Evolutionary conservation across 1,140 invertebrate genomes (phyloP).

Genomic region (Drosophila parvula): DNA sequence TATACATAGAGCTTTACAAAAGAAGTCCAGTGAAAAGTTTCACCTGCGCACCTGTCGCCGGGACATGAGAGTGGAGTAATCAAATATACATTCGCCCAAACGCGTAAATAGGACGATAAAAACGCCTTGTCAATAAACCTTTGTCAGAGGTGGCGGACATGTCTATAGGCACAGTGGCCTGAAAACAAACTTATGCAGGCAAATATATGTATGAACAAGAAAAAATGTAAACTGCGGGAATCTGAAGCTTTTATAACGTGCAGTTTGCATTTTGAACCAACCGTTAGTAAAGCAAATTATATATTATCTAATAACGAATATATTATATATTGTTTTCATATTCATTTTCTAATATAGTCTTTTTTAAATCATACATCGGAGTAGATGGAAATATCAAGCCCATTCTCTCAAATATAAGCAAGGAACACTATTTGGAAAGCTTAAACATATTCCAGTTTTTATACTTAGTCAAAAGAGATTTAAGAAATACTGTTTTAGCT

Average conservation of each 20-base stretch:
- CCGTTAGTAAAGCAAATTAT: not conserved
- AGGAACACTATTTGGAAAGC: too few species aligned
- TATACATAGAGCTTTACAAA: constrained; percentile 35
- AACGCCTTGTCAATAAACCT: constrained; percentile 39
- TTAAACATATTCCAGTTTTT: too few species aligned
- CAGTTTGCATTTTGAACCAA: not conserved
- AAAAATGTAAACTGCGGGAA: not conserved
- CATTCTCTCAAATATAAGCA: too few species aligned
- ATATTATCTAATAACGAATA: too few species aligned
- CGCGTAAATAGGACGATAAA: constrained; percentile 48
- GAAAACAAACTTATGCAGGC: not conserved
- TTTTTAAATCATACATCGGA: too few species aligned
- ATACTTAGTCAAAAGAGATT: too few species aligned
- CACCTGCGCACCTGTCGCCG: constrained; percentile 50
- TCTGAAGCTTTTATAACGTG: not conserved
- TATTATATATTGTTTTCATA: too few species aligned
- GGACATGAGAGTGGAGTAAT: constrained; percentile 15
- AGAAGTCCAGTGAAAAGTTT: constrained; percentile 55
- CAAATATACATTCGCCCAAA: constrained; percentile 26
- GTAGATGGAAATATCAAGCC: too few species aligned
- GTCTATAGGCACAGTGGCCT: constrained; percentile 26
- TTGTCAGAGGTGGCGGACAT: constrained; percentile 10
- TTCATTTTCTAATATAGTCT: too few species aligned
- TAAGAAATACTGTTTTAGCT: too few species aligned
- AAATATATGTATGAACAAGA: not conserved